Base-by-base conservation (phyloP, 2,113 vertebrate species). In the Phalacrocorax aristotelis region DNA sequence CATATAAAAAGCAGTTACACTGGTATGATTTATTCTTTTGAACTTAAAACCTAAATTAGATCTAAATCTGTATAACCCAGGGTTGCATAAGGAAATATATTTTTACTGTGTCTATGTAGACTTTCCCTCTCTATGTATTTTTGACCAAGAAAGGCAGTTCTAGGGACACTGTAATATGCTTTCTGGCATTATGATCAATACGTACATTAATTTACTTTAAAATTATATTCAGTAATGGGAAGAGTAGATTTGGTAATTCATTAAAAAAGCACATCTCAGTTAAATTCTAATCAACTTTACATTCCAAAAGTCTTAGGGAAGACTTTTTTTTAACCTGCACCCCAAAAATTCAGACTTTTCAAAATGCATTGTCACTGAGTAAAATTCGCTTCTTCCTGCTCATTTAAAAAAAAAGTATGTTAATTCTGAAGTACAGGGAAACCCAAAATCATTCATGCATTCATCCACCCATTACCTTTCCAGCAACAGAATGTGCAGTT, bases 401-500 rank as follows among this genome's bases (percentile, higher is more conserved):
- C 74, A 92, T 94, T 92, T 97, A 61, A 10, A 84, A 82, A 82
- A 83, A 96, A 95, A 89, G 23, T n/a, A 82, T 95, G 42, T 97
- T 96, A 57, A 64, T 85, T 70, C 17, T 54, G 71, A 95, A 92
- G 38, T 57, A n/a, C 36, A 78, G 25, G 71, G 11, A 95, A 90
- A 68, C 40, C 25, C 75, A 65, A 78, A 93, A 91, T 68, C 82
- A 94, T 85, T 69, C 19, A 30, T 82, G 52, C 66, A 76, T 92
- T 61, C 94, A 61, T 91, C 72, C 93, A 81, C 71, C 89, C 84
- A 79, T 93, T 96, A 89, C 66, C 75, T 95, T 96, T 97, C 87
- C 92, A 96, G 82, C 88, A 91, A 87, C 54, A 92, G 32, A 89
- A 89, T 96, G 78, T 76, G 86, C 91, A 96, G 78, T 96, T 96